A percentile compares a stretch with the other conserved stretches of the same genome.
These are phyloP conservation scores for Hermodice carunculata DNA, from an alignment of 2,888 invertebrate genomes.

Conservation along the genomic window DNA sequence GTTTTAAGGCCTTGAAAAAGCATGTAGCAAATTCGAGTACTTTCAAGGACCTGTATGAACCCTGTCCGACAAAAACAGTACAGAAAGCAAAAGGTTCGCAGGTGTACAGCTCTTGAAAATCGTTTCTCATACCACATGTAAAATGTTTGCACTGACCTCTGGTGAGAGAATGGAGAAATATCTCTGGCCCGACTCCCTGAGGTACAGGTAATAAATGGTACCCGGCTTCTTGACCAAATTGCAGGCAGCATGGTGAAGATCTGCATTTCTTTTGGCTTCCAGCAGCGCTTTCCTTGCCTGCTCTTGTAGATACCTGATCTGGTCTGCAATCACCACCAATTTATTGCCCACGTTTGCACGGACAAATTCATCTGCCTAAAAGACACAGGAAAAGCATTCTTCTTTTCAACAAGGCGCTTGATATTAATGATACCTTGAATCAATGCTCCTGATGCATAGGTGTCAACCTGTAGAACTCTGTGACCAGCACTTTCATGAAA, in stretches of 20 bases:
- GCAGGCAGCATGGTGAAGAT: constrained; percentile 80
- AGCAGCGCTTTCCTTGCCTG: constrained; percentile 73
- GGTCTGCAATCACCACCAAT: constrained; percentile 79
- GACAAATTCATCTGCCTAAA: constrained; percentile 75
- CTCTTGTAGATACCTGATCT: constrained; percentile 78
- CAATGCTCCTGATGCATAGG: neutral
- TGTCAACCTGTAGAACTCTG: too few relatives aligned
- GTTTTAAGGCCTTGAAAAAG: too few relatives aligned
- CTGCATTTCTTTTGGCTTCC: constrained; percentile 72
- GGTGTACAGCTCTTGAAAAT: too few relatives aligned
- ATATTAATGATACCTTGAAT: neutral
- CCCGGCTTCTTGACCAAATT: constrained; percentile 83
- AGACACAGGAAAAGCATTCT: neutral
- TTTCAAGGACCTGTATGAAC: too few relatives aligned
- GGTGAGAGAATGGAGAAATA: constrained; percentile 84
- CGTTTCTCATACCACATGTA: too few relatives aligned
- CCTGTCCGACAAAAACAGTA: too few relatives aligned
- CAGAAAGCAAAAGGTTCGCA: too few relatives aligned
- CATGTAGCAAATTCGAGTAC: too few relatives aligned
- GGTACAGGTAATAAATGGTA: constrained; percentile 80
- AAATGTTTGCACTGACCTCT: constrained; percentile 71
- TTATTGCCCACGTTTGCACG: constrained; percentile 76
- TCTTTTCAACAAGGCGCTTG: neutral
- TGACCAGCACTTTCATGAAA: too few relatives aligned
- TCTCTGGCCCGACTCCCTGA: constrained; percentile 76